These are phyloP conservation scores for Chalcosyrphus nemorum DNA, from an alignment of 2,888 invertebrate genomes.

Conservation along the genomic window DNA sequence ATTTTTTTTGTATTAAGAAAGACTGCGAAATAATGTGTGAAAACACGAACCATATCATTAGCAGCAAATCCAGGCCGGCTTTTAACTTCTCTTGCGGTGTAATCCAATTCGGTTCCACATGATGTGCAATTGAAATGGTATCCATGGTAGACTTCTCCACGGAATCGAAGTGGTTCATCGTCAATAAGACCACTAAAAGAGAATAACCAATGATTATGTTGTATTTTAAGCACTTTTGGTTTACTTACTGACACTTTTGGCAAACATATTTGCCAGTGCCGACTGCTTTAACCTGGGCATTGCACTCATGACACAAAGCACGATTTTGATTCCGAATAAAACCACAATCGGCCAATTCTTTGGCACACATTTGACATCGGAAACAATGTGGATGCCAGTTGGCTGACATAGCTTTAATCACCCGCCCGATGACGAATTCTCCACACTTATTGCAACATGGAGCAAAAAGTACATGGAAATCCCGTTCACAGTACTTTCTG, in stretches of 20 bases:
- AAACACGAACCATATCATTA: constrained; percentile 89
- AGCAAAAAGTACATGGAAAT: constrained; percentile 98
- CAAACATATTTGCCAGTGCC: constrained; percentile 98
- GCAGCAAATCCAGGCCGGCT: constrained; percentile 94
- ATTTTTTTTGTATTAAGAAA: too few relatives aligned
- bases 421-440: constrained; percentile 98
- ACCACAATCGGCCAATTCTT: constrained; percentile 96
- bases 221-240: too few relatives aligned
- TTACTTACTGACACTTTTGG: constrained; percentile 97
- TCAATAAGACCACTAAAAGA: constrained; percentile 91
- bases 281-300: constrained; percentile 96
- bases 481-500: constrained; percentile 99
- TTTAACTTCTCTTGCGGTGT: constrained; percentile 97
- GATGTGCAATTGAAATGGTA: constrained; percentile 99
- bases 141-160: constrained; percentile 99
- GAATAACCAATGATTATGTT: too few relatives aligned
- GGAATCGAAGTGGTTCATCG: constrained; percentile 93
- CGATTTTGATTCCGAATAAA: constrained; percentile 95
- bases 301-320: constrained; percentile 97
- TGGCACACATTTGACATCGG: constrained; percentile 95
- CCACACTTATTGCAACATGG: constrained; percentile 94
- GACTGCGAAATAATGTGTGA: neutral
- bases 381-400: constrained; percentile 99
- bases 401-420: constrained; percentile 99
- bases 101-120: constrained; percentile 95